Conservation (phyloP, 2,888 invertebrate genomes). For the Sylvicola fuscatus region DNA sequence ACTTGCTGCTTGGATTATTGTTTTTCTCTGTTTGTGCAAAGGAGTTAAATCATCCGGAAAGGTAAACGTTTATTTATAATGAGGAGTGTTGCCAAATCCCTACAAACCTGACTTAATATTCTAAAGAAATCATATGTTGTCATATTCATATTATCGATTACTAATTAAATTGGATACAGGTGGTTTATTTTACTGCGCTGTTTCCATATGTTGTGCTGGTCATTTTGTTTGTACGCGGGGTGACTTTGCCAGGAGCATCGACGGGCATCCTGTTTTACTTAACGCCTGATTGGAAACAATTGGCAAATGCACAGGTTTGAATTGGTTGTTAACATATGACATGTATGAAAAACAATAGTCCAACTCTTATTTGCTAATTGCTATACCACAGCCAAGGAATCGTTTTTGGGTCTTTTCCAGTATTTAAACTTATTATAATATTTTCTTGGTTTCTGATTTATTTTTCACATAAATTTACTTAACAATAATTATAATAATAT, state of each 20-base stretch:
- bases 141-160: too few species aligned
- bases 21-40: slow-evolving; percentile 56
- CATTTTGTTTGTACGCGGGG: slow-evolving; percentile 55
- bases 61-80: slow-evolving; percentile 15
- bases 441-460: too few species aligned
- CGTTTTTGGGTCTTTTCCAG: too few species aligned
- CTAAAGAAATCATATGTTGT: too few species aligned
- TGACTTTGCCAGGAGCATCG: slow-evolving; percentile 56
- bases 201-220: slow-evolving; percentile 57
- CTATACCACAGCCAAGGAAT: too few species aligned
- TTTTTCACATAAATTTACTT: neutral
- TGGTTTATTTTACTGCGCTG: slow-evolving; percentile 56
- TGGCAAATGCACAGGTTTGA: slow-evolving; percentile 44
- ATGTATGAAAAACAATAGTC: too few species aligned
- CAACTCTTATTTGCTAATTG: too few species aligned
- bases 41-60: slow-evolving; percentile 65
- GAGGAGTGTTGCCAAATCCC: too few species aligned
- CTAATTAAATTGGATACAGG: slow-evolving; percentile 19
- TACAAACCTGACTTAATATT: too few species aligned
- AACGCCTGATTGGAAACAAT: slow-evolving; percentile 52
- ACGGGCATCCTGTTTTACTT: slow-evolving; percentile 62
- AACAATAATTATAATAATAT: neutral
- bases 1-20: slow-evolving; percentile 56
- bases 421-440: too few species aligned
- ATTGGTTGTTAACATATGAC: too few species aligned